Evolutionary conservation across 2,888 invertebrate species (phyloP), one percentile per base, ranked within the genome.

Genomic region (Euspilapteryx auroguttella): DNA sequence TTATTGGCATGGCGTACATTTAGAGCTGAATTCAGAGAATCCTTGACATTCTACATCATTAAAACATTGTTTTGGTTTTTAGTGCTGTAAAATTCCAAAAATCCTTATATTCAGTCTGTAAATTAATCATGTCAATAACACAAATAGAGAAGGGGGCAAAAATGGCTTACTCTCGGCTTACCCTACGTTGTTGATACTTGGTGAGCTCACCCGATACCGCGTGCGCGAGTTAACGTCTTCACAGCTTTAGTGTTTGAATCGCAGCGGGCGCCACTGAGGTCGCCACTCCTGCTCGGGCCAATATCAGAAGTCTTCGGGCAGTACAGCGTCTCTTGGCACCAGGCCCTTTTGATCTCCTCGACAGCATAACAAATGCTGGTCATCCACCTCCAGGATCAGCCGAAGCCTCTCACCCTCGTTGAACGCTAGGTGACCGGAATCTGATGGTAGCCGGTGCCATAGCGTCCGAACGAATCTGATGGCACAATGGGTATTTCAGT

Each of bases 401-500:
- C 83, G 82, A 25, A 89, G 69, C 24, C 81, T 78, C 49, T 88
- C 88, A 11, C 87, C 87, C 53, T 87, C 86, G 50, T 83, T 86
- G 63, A 87, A 89, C 9, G 87, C 83, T 21, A 89, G 68, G 45
- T 88, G 88, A 8, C 87, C 88, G 27, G 85, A 86, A 47, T 87
- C 87, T 1, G 87, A 85, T n/a, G 87, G 85, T 32, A 86, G 59
- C 41, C 87, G 78, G 45, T 87, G 87, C 58, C 85, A 83, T 22
- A 88, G 55, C 3, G 89, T 87, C 47, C 86, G 78, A 30, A 88
- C 88, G 51, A 83, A 80, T 59, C 87, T 73, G 50, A 15, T 6
- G 12, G n/a, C n/a, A n/a, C n/a, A n/a, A n/a, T n/a, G n/a, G 17
- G 5, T 17, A 17, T 17, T 17, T 17, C 17, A 6, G 17, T 17